Base-by-base conservation (phyloP, 1,140 invertebrate species). In the Drosophila repletoides region DNA sequence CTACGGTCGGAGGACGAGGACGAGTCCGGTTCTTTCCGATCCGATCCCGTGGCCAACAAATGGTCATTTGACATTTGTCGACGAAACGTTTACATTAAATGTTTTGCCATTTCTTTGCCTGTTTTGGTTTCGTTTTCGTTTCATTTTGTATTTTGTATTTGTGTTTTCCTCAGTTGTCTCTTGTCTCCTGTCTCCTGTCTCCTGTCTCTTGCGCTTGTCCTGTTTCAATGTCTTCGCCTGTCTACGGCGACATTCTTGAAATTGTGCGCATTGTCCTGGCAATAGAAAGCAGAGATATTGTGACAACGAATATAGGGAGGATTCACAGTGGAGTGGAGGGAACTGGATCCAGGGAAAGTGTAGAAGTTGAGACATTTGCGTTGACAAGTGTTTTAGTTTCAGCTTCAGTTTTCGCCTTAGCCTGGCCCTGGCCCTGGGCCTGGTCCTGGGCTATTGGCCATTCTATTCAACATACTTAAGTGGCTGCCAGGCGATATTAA, bases 21-120 rank as follows among this genome's bases (percentile, higher is more conserved):
- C 14, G 26, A 28, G n/a, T n/a, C n/a, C n/a, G n/a, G 38, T 31
- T 41, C 24, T 36, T 59, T 21, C 28, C 12, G 24, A 12, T 29
- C 33, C 49, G 21, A 14, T 63, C 28, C 69, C 48, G 34, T 53
- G 28, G 22, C 36, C 45, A 43, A 15, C 64, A 58, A 79, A 58
- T 84, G 77, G 74, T 67, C 79, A 84, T 83, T 84, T 83, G 79
- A 86, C 80, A 86, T 86, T 86, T 86, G 80, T 76, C 80, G 80
- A 86, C 80, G 80, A 86, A 86, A 86, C 80, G 80, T 86, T 86
- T 86, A 86, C 80, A 86, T 86, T 86, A 86, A 86, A 86, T 86
- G 72, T 86, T 86, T 79, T 72, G 80, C 67, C 75, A 71, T 72
- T 76, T 79, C 79, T 72, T 72, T 74, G 80, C 64, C 58, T 49